Percentiles rank a stretch among this genome's conserved stretches.
phyloP scores from a whole-genome alignment of 2,888 invertebrate genomes.

The Cataglyphis livida region DNA sequence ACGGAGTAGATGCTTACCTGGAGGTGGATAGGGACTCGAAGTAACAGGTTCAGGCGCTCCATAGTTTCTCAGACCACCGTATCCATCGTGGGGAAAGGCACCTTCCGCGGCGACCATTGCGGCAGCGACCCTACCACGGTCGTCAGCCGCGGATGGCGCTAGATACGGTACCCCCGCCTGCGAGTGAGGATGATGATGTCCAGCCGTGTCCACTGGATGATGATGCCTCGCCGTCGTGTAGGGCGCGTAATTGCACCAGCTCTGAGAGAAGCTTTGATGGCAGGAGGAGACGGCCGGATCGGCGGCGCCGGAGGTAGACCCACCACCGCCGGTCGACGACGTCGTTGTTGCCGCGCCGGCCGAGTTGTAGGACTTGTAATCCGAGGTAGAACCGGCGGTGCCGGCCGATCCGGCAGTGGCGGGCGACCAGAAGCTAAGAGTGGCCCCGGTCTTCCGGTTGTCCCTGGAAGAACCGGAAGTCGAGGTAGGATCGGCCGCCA shows the following conservation, averaged over 20 bases:
- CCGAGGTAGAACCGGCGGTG: slow-evolving; percentile 86
- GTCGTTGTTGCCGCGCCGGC: slow-evolving; percentile 83
- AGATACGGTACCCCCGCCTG: slow-evolving; percentile 89
- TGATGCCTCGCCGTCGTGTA: slow-evolving; percentile 88
- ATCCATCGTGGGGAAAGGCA: slow-evolving; percentile 91
- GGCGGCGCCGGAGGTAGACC: slow-evolving; percentile 84
- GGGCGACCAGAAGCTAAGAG: slow-evolving; percentile 90
- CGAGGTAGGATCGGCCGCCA: slow-evolving; percentile 88
- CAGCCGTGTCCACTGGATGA: slow-evolving; percentile 85
- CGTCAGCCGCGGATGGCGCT: slow-evolving; percentile 88
- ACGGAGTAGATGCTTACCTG: slow-evolving; percentile 88
- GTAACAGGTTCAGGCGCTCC: slow-evolving; percentile 90
- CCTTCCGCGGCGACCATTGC: slow-evolving; percentile 87
- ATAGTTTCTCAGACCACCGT: slow-evolving; percentile 91
- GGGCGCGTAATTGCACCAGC: slow-evolving; percentile 91
- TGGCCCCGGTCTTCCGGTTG: slow-evolving; percentile 85
- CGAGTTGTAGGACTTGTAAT: slow-evolving; percentile 86
- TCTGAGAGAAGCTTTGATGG: slow-evolving; percentile 90
- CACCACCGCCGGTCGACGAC: slow-evolving; percentile 86
- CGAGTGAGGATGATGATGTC: slow-evolving; percentile 88
- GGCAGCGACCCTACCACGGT: slow-evolving; percentile 89
- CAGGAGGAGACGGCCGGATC: slow-evolving; percentile 88
- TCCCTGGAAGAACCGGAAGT: slow-evolving; percentile 88
- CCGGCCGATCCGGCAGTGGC: slow-evolving; percentile 85
- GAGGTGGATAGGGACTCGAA: slow-evolving; percentile 92